These are phyloP conservation scores for Limnothrissa miodon DNA, from an alignment of 2,113 vertebrate species.

Conservation along the genomic window DNA sequence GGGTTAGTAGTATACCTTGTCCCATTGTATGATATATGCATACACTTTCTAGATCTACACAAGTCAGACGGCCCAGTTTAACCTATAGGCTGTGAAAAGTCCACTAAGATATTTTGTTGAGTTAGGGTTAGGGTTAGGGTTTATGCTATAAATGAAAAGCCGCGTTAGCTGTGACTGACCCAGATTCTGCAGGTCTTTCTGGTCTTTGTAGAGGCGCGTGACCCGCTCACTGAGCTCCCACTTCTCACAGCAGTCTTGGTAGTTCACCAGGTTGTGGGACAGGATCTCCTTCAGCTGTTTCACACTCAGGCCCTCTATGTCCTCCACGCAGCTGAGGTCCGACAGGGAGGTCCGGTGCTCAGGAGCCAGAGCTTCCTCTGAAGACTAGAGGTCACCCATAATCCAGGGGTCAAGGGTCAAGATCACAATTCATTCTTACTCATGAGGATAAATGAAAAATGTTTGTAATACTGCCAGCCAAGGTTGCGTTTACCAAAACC, in stretches of 20 bases:
- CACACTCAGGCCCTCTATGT: constrained; percentile 86
- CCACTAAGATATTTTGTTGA: neutral
- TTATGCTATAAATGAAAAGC: too few species aligned
- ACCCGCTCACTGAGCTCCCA: constrained; percentile 98
- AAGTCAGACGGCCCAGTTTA: neutral
- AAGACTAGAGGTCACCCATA: constrained; percentile 70
- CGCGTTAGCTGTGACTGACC: constrained; percentile 56
- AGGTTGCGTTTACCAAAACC: too few species aligned
- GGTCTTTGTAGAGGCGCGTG: constrained; percentile 85
- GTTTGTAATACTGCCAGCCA: neutral
- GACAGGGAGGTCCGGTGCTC: constrained; percentile 90
- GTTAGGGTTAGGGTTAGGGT: too few species aligned
- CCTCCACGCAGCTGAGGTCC: constrained; percentile 76
- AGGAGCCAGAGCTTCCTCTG: constrained; percentile 74
- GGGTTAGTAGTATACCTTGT: too few species aligned
- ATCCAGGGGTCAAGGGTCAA: neutral
- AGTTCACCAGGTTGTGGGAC: constrained; percentile 93
- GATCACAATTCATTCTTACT: neutral
- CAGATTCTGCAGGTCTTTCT: constrained; percentile 81
- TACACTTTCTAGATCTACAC: neutral
- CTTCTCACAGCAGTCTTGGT: constrained; percentile 98
- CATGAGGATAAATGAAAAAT: neutral
- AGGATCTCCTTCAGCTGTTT: constrained; percentile 96
- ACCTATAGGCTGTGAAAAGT: neutral
- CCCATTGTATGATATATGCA: too few species aligned